Evolutionary conservation across 2,888 invertebrate species (phyloP).

Genomic region (Idaea dimidiata): DNA sequence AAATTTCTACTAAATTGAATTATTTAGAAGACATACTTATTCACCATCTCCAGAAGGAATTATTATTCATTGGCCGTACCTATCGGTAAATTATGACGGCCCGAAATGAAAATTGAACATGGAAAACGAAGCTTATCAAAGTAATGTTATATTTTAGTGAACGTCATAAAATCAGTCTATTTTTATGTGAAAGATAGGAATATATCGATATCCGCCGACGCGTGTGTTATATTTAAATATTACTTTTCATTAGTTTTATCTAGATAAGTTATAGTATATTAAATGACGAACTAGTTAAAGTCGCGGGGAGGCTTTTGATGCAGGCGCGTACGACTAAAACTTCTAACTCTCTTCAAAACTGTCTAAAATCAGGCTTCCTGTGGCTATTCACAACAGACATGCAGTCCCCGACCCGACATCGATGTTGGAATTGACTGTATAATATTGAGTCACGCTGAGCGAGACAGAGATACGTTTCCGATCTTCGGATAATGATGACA

Average conservation of each 20-base stretch:
- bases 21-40: neutral
- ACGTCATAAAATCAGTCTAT: neutral
- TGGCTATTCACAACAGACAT: too few relatives aligned
- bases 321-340: too few relatives aligned
- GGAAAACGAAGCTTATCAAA: neutral
- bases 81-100: neutral
- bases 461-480: too few relatives aligned
- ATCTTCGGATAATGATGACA: too few relatives aligned
- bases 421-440: too few relatives aligned
- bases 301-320: too few relatives aligned
- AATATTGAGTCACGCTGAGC: too few relatives aligned
- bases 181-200: constrained; percentile 1
- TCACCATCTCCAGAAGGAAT: neutral
- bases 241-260: neutral
- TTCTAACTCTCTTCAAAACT: too few relatives aligned
- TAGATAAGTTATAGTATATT: too few relatives aligned
- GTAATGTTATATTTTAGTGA: neutral
- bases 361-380: too few relatives aligned
- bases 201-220: neutral
- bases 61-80: neutral
- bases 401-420: too few relatives aligned
- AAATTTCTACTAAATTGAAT: neutral
- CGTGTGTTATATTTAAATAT: neutral
- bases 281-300: too few relatives aligned
- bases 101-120: neutral